phyloP scores from a whole-genome alignment of 1,140 invertebrate species.

The Meloidogyne floridensis region DNA sequence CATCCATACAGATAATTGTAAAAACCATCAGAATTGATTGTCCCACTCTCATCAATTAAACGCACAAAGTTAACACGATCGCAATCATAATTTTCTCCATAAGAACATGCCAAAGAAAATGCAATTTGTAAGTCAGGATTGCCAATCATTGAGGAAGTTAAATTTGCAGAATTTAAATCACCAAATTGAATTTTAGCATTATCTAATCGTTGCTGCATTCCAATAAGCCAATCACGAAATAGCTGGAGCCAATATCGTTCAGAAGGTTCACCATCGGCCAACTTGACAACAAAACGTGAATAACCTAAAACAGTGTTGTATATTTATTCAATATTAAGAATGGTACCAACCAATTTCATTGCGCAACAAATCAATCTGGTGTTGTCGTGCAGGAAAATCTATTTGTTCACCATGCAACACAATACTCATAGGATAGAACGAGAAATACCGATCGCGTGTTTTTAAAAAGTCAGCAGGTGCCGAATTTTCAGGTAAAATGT shows the following conservation, averaged over 20 bases:
- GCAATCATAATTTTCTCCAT: conserved; percentile 57
- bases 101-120: conserved; percentile 34
- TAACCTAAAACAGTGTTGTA: conserved; percentile 44
- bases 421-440: conserved; percentile 94
- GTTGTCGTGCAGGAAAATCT: conserved; percentile 93
- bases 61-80: conserved; percentile 66
- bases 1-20: conserved; percentile 97
- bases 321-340: conserved; percentile 4
- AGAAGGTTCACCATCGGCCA: conserved; percentile 44
- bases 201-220: conserved; percentile 9
- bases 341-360: conserved; percentile 74
- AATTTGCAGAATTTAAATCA: no score
- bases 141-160: not conserved
- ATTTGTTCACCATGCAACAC: conserved; percentile 86
- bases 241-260: conserved; percentile 25
- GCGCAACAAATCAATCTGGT: conserved; percentile 87
- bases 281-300: conserved; percentile 60
- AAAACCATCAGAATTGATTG: conserved; percentile 92
- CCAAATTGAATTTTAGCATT: not conserved
- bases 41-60: conserved; percentile 79
- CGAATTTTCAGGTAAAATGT: not conserved
- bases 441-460: conserved; percentile 79
- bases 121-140: conserved; percentile 21
- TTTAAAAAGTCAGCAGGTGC: not conserved
- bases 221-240: conserved; percentile 20